Evolutionary conservation across 1,140 invertebrate species (phyloP).

Genomic region (Colletes latitarsis): DNA sequence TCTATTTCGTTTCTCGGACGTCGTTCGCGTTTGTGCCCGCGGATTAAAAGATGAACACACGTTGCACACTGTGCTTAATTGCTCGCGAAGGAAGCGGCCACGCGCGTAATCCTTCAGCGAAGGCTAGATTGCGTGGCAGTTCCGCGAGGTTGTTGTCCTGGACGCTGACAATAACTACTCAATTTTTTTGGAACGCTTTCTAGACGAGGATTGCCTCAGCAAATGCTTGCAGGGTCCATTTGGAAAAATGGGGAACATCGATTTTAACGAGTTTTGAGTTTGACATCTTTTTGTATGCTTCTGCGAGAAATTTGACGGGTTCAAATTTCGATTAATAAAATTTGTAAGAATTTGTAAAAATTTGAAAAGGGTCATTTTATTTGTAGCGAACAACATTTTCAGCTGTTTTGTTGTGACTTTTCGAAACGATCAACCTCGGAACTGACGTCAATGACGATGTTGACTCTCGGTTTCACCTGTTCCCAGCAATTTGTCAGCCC

Average conservation of each 20-base stretch:
- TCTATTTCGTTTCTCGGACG: conserved; percentile 57
- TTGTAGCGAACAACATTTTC: background rate
- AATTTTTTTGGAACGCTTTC: background rate
- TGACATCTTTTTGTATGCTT: too few relatives aligned
- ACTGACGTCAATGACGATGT: background rate
- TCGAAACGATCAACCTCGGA: background rate
- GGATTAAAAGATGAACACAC: conserved; percentile 11
- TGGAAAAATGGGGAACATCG: too few relatives aligned
- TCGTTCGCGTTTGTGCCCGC: background rate
- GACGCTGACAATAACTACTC: background rate
- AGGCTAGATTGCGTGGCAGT: background rate
- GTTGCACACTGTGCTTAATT: background rate
- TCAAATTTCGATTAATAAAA: too few relatives aligned
- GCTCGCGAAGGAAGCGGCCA: background rate
- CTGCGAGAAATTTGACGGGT: too few relatives aligned
- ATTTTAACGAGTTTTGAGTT: too few relatives aligned
- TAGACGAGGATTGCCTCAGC: background rate
- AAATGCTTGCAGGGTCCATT: too few relatives aligned
- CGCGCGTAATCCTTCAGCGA: background rate
- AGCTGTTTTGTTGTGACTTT: too few relatives aligned
- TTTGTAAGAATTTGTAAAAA: too few relatives aligned
- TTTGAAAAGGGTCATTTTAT: too few relatives aligned
- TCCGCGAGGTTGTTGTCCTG: background rate
- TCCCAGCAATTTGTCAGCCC: background rate
- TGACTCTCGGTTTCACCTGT: background rate